Base-by-base conservation (phyloP, 1,140 invertebrate genomes). In the Hylaeus volcanicus region DNA sequence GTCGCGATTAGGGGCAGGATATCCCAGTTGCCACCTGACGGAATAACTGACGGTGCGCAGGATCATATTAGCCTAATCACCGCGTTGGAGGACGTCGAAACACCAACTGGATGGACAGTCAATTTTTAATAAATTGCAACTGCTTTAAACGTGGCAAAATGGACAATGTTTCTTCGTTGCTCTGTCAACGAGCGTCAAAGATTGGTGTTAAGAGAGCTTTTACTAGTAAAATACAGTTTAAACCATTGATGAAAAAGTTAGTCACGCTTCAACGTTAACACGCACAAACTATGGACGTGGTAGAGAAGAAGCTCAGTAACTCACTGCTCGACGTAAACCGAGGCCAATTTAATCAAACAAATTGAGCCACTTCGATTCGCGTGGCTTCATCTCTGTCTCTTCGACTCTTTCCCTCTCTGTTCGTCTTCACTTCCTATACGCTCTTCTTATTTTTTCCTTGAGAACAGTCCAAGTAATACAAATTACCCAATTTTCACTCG, bases 281-380 rank as follows among this genome's bases (percentile, higher is more conserved):
- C 15, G 58, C 45, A 66, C 11, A 61, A 15, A 68, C 39, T 60
- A 45, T 26, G 66, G 14, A 1, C 39, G 39, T 51, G 76, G 41
- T 12, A 2, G 53, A 8, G 2, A 45, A 66, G 53, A 15, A 12
- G 39, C 37, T 45, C 56, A 51, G 51, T 55, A 60, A 74, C 72
- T 74, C 43, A 39, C 26, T 63, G 8, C 65, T 63, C 26, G 41
- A 55, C 61, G 58, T 56, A 79, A 80, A 74, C 56, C 73, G 81
- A 86, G 81, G 81, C 72, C 84, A 63, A 83, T 86, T 86, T 83
- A 86, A 86, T 86, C 85, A 86, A 81, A 55, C 64, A 73, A 74
- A 86, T 86, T 86, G 85, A 83, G 73, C 79, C 66, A 72, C 66
- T 86, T 86, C 85, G 81, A 83, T 86, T 86, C 72, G 56, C 69